Percentiles rank a stretch among this genome's conserved stretches.
phyloP scores from a whole-genome alignment of 2,888 invertebrate species.

The Cryptocheilus praepositus region DNA sequence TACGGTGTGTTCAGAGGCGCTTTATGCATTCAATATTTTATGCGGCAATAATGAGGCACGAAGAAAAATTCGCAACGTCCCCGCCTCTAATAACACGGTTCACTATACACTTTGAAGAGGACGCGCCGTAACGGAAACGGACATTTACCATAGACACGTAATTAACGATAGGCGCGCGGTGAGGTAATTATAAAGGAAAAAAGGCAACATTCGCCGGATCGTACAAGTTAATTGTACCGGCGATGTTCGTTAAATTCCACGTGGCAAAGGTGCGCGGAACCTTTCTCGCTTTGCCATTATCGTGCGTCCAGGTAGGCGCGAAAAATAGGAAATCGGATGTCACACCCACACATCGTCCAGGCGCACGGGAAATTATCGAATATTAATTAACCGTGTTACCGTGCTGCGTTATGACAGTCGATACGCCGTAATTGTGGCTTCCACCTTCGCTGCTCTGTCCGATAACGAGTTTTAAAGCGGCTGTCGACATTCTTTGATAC shows the following conservation, averaged over 20 bases:
- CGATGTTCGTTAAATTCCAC: conserved; percentile 34
- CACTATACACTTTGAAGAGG: no score
- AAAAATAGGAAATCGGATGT: conserved; percentile 25
- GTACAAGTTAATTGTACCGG: conserved; percentile 38
- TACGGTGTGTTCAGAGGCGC: no score
- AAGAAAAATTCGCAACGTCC: no score
- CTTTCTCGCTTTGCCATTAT: conserved; percentile 7
- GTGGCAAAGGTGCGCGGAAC: not conserved
- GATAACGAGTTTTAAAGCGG: conserved; percentile 19
- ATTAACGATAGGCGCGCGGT: no score
- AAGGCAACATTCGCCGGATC: not conserved
- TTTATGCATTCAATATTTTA: no score
- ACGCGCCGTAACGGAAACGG: no score
- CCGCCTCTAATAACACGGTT: no score
- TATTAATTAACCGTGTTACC: conserved; percentile 17
- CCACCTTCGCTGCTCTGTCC: not conserved
- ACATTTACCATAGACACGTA: no score
- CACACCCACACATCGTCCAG: conserved; percentile 3
- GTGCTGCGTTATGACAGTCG: not conserved
- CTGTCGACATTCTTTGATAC: not conserved
- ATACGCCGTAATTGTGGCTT: conserved; percentile 18
- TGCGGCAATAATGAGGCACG: no score
- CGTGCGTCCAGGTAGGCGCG: conserved; percentile 21
- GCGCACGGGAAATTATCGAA: conserved; percentile 3
- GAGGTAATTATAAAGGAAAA: no score